Percentiles rank a stretch among this genome's conserved stretches.
These are phyloP conservation scores for Perca fluviatilis DNA, from an alignment of 2,113 vertebrate genomes.

Conservation along the genomic window DNA sequence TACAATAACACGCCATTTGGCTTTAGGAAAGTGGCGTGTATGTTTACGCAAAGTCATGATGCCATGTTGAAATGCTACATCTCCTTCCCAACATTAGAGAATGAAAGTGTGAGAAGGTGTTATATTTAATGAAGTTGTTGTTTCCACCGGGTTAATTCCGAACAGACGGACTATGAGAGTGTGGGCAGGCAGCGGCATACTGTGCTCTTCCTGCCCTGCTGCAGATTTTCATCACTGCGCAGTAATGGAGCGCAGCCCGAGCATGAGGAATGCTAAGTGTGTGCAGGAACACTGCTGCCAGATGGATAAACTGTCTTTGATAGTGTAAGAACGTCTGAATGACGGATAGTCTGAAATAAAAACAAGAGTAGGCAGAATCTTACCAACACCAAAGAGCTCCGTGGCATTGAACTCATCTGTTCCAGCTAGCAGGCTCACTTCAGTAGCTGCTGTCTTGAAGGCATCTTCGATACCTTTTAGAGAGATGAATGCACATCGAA, in stretches of 20 bases:
- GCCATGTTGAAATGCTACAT: too few relatives aligned
- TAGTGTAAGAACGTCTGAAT: conserved; percentile 48
- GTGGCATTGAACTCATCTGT: conserved; percentile 97
- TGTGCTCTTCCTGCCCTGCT: conserved; percentile 49
- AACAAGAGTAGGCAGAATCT: conserved; percentile 70
- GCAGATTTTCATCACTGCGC: conserved; percentile 56
- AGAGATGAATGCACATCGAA: conserved; percentile 44
- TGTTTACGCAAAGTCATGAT: too few relatives aligned
- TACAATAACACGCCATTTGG: too few relatives aligned
- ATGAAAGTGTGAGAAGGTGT: conserved; percentile 26
- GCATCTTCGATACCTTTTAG: conserved; percentile 96
- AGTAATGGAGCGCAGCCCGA: conserved; percentile 53
- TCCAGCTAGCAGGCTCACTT: conserved; percentile 95
- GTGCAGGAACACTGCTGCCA: conserved; percentile 47
- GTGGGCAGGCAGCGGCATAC: conserved; percentile 24
- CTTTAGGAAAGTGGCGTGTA: too few relatives aligned
- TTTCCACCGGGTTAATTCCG: conserved; percentile 35
- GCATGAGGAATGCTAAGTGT: conserved; percentile 65
- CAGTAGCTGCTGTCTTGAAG: conserved; percentile 95
- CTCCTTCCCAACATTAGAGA: neutral
- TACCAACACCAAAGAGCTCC: conserved; percentile 97
- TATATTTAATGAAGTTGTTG: conserved; percentile 27
- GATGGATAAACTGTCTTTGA: conserved; percentile 63
- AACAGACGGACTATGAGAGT: conserved; percentile 32
- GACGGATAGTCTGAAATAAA: conserved; percentile 38